These are phyloP conservation scores for Ptychadena robeensis DNA, from an alignment of 2,797 vertebrate species.

Conservation along the genomic window DNA sequence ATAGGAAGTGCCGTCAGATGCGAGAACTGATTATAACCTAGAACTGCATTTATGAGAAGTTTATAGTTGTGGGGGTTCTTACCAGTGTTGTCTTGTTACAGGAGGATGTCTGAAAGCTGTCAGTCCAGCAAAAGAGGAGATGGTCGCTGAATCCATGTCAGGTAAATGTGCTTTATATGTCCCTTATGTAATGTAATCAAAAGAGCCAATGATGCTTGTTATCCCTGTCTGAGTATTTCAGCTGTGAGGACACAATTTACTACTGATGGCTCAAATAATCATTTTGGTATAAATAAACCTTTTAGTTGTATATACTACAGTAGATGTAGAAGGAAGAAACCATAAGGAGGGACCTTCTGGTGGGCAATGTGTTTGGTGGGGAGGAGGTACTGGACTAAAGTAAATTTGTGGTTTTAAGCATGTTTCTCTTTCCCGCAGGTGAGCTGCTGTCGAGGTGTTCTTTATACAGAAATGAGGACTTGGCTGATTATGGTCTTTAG, in stretches of 20 bases:
- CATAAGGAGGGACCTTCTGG: not conserved
- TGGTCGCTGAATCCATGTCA: too few species aligned
- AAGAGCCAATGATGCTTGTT: slow-evolving; percentile 57
- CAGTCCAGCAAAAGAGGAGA: too few species aligned
- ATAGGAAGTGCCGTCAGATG: slow-evolving; percentile 62
- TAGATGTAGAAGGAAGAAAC: too few species aligned
- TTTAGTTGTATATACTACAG: too few species aligned
- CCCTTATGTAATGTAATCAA: not conserved
- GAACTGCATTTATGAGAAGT: slow-evolving; percentile 26
- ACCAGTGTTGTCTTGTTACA: not conserved
- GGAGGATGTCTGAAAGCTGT: not conserved
- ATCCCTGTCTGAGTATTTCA: slow-evolving; percentile 56
- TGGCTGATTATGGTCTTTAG: too few species aligned
- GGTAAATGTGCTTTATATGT: not conserved
- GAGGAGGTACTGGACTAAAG: too few species aligned
- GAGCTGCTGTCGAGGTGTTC: not conserved
- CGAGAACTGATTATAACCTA: slow-evolving; percentile 48
- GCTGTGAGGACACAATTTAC: slow-evolving; percentile 17
- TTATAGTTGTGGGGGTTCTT: not conserved
- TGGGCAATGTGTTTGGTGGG: too few species aligned
- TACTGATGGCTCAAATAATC: slow-evolving; percentile 55
- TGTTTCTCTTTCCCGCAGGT: not conserved
- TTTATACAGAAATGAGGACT: too few species aligned
- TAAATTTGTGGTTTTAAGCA: too few species aligned
- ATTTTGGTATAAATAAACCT: too few species aligned